These are phyloP conservation scores for Exocentrus adspersus DNA, from an alignment of 2,888 invertebrate species.

Conservation along the genomic window DNA sequence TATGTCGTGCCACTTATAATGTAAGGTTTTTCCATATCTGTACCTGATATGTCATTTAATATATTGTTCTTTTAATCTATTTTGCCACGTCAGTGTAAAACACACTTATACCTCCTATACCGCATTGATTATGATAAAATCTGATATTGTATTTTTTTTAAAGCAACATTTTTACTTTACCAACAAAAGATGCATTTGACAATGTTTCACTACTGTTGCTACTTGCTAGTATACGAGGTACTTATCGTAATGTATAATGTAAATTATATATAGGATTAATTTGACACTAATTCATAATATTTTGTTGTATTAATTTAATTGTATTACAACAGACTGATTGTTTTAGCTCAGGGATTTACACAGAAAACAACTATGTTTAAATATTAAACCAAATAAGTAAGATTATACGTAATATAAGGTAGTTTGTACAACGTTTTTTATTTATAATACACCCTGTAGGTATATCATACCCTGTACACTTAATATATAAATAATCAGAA, in stretches of 20 bases:
- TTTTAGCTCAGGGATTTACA: conserved; percentile 56
- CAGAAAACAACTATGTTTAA: conserved; percentile 43
- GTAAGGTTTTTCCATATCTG: conserved; percentile 45
- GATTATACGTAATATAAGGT: conserved; percentile 53
- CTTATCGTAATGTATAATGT: not conserved
- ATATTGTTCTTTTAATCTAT: conserved; percentile 22
- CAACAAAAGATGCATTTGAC: too few relatives aligned
- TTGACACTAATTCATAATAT: conserved; percentile 30
- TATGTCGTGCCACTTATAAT: conserved; percentile 52
- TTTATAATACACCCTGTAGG: not conserved
- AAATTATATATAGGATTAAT: conserved; percentile 19
- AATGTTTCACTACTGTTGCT: not conserved
- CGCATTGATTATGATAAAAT: too few relatives aligned
- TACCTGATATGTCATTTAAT: conserved; percentile 51
- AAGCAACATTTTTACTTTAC: too few relatives aligned
- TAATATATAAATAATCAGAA: too few relatives aligned
- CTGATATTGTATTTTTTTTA: too few relatives aligned
- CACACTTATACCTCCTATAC: too few relatives aligned
- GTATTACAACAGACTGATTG: conserved; percentile 56
- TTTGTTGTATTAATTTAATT: conserved; percentile 39
- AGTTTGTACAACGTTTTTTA: conserved; percentile 44
- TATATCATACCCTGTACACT: too few relatives aligned
- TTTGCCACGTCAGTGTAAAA: not conserved
- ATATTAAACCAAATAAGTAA: conserved; percentile 52
- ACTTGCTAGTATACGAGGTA: not conserved